These are phyloP conservation scores for Rugalucina vietnamica DNA, from an alignment of 2,888 invertebrate genomes.

Conservation along the genomic window DNA sequence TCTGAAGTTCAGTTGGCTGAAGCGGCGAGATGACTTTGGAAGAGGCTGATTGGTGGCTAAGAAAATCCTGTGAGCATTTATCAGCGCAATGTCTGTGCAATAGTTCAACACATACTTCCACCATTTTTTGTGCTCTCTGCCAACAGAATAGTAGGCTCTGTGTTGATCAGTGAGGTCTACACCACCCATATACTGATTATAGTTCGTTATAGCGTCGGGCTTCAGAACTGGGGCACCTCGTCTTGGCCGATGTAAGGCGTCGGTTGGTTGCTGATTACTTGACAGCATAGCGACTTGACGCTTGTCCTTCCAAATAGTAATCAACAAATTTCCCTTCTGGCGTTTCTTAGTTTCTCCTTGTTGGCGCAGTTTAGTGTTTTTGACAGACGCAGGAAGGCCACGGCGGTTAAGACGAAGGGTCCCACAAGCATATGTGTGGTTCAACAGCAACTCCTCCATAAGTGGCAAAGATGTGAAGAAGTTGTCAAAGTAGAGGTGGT, in stretches of 20 bases:
- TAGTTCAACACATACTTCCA: neutral
- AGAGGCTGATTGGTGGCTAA: neutral
- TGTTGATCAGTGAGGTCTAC: conserved; percentile 52
- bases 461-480: conserved; percentile 33
- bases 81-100: neutral
- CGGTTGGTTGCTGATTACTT: conserved; percentile 1
- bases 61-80: neutral
- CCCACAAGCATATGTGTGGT: conserved; percentile 34
- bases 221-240: conserved; percentile 14
- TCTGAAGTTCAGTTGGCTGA: neutral
- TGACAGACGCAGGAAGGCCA: conserved; percentile 24
- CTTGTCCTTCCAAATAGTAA: conserved; percentile 44
- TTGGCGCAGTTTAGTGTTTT: neutral
- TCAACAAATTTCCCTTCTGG: conserved; percentile 22
- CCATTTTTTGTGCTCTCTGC: conserved; percentile 29
- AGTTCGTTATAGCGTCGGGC: conserved; percentile 25
- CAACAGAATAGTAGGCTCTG: conserved; percentile 26
- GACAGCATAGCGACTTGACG: neutral
- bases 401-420: conserved; percentile 34
- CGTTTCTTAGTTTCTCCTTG: neutral
- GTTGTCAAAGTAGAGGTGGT: conserved; percentile 33
- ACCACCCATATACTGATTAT: conserved; percentile 38
- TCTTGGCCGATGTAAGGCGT: neutral
- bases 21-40: neutral
- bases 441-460: conserved; percentile 4